Percentiles rank a stretch among this genome's conserved stretches.
Evolutionary conservation across 2,888 invertebrate genomes (phyloP).

Genomic region (Cancer borealis): DNA sequence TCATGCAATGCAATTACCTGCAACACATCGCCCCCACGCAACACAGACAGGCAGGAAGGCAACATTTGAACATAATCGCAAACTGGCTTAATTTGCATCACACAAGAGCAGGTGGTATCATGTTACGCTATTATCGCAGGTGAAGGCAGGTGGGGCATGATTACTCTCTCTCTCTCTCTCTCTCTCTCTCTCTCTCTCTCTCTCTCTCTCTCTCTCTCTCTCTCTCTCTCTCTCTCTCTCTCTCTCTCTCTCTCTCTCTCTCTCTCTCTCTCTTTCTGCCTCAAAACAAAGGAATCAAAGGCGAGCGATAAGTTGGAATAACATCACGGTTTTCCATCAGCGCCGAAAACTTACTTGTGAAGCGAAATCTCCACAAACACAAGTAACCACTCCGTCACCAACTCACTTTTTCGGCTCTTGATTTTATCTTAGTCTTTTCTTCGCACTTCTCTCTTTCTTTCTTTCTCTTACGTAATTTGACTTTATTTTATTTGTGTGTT

Average conservation of each 20-base stretch:
- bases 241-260: slow-evolving; percentile 34
- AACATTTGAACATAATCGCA: slow-evolving; percentile 29
- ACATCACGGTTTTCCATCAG: slow-evolving; percentile 18
- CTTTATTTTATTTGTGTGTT: not conserved
- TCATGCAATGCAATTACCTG: not conserved
- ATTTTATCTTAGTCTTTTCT: not conserved
- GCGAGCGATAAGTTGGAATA: slow-evolving; percentile 1
- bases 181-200: not conserved
- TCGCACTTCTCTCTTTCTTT: too few relatives aligned
- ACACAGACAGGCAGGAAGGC: not conserved
- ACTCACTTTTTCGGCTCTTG: not conserved
- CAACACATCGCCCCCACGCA: not conserved
- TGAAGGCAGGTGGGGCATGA: not conserved
- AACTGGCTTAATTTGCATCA: slow-evolving; percentile 21
- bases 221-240: slow-evolving; percentile 37
- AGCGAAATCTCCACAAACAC: not conserved
- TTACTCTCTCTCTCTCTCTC: slow-evolving; percentile 28
- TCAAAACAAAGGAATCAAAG: slow-evolving; percentile 14
- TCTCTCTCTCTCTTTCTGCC: not conserved
- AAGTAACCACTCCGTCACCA: slow-evolving; percentile 7
- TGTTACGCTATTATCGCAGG: not conserved
- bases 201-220: slow-evolving; percentile 22
- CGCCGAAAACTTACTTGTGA: not conserved
- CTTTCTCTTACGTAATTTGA: too few relatives aligned
- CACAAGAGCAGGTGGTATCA: slow-evolving; percentile 4